A percentile compares a stretch with the other conserved stretches of the same genome.
Evolutionary conservation across 2,888 invertebrate species (phyloP).

Genomic region (Laspeyria flexula): DNA sequence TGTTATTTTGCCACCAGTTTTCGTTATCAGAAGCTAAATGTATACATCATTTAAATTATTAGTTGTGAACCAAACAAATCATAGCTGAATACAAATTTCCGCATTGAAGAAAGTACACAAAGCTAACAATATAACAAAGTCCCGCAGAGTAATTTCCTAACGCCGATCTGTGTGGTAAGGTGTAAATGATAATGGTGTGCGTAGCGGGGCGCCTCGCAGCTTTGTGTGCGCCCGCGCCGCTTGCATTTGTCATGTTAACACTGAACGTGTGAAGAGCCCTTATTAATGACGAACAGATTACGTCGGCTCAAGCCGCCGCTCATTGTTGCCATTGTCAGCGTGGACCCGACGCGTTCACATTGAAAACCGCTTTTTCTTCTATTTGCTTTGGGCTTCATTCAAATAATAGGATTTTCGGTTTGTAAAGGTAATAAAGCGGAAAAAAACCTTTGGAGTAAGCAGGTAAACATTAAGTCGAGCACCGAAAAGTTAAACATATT

Average conservation of each 20-base stretch:
- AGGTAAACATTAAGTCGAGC: slow-evolving; percentile 38
- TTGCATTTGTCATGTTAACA: slow-evolving; percentile 84
- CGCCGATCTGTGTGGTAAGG: slow-evolving; percentile 56
- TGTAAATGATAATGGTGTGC: slow-evolving; percentile 61
- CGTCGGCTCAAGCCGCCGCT: slow-evolving; percentile 59
- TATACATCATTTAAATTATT: too few relatives aligned
- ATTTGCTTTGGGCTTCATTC: slow-evolving; percentile 63
- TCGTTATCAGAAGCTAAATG: too few relatives aligned
- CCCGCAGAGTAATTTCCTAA: slow-evolving; percentile 27
- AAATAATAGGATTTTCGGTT: slow-evolving; percentile 62
- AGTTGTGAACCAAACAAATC: background rate
- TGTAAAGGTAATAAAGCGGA: slow-evolving; percentile 46
- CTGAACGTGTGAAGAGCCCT: slow-evolving; percentile 81
- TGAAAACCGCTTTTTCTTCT: slow-evolving; percentile 60
- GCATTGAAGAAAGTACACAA: slow-evolving; percentile 10
- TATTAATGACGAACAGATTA: slow-evolving; percentile 82
- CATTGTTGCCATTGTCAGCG: slow-evolving; percentile 66
- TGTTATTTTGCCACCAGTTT: too few relatives aligned
- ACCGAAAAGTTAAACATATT: slow-evolving; percentile 30
- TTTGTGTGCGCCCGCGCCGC: slow-evolving; percentile 60
- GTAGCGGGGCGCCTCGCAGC: slow-evolving; percentile 58
- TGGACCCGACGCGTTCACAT: slow-evolving; percentile 56
- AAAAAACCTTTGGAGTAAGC: slow-evolving; percentile 42
- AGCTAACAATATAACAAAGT: slow-evolving; percentile 25
- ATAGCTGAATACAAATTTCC: background rate